Conservation (phyloP, 2,888 invertebrate species). For the Diarsia dahlii region DNA sequence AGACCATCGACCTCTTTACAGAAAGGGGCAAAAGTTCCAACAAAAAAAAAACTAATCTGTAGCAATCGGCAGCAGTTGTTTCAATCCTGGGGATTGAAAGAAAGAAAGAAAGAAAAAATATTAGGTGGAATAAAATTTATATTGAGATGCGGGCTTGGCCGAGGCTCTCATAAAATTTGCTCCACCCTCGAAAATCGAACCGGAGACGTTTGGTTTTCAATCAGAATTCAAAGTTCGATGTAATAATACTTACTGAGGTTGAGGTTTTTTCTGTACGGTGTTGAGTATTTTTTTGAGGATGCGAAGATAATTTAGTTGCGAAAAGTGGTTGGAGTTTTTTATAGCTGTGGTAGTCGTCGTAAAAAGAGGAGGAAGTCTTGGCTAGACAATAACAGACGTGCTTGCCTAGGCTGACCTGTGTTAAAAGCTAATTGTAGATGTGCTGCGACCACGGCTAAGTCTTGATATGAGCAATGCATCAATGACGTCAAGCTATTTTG, state of each 20-base stretch:
- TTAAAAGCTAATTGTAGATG: too few relatives aligned
- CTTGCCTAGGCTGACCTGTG: too few relatives aligned
- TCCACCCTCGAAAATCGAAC: conserved; percentile 44
- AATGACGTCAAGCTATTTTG: too few relatives aligned
- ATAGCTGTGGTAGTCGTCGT: neutral
- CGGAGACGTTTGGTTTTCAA: conserved; percentile 61
- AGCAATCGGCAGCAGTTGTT: conserved; percentile 57
- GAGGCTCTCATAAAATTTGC: conserved; percentile 60
- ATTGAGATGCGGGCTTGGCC: conserved; percentile 60
- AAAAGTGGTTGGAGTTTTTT: conserved; percentile 1
- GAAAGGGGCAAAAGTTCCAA: neutral
- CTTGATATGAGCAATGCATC: too few relatives aligned
- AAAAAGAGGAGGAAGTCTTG: neutral
- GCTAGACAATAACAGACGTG: too few relatives aligned
- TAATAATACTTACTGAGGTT: conserved; percentile 61
- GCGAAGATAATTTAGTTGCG: conserved; percentile 14
- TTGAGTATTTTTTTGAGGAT: conserved; percentile 16
- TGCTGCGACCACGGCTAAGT: too few relatives aligned
- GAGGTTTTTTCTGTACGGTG: conserved; percentile 11
- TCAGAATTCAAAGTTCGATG: conserved; percentile 61
- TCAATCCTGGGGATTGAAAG: conserved; percentile 32
- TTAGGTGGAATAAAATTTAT: conserved; percentile 63
- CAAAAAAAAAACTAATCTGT: conserved; percentile 61
- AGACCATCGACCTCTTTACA: neutral
- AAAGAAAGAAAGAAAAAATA: too few relatives aligned